phyloP scores from a whole-genome alignment of 2,113 vertebrate species.

The Cynoglossus semilaevis region DNA sequence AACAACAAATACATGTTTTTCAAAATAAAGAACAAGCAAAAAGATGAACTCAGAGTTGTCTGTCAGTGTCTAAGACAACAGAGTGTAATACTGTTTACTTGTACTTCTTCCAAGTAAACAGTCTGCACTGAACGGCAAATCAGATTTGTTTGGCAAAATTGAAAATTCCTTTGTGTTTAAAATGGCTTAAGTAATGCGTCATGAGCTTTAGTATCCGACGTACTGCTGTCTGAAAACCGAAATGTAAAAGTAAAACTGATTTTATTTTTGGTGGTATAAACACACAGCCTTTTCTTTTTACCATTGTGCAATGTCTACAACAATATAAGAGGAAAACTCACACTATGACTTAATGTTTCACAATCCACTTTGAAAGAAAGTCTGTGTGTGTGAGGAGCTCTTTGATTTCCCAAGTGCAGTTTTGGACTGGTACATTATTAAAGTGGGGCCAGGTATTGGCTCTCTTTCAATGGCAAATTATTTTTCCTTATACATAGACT shows the following conservation, averaged over 20 bases:
- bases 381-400: background rate
- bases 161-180: background rate
- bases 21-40: background rate
- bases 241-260: background rate
- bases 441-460: conserved; percentile 1
- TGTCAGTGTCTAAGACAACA: background rate
- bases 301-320: conserved; percentile 4
- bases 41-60: background rate
- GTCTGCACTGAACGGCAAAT: background rate
- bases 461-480: background rate
- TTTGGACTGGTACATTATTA: conserved; percentile 8
- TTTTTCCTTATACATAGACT: background rate
- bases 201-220: conserved; percentile 22
- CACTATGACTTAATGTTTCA: conserved; percentile 11
- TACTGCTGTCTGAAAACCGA: too few relatives aligned
- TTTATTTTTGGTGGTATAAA: conserved; percentile 9
- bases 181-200: conserved; percentile 8
- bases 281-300: background rate
- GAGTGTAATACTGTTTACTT: background rate
- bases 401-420: conserved; percentile 12
- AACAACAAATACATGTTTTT: background rate
- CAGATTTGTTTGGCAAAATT: conserved; percentile 16
- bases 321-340: background rate
- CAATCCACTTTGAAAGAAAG: conserved; percentile 9
- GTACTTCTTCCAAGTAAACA: background rate